Percentiles rank a stretch among this genome's conserved stretches.
These are phyloP conservation scores for Papilio machaon DNA, from an alignment of 1,140 invertebrate genomes.

Conservation along the genomic window DNA sequence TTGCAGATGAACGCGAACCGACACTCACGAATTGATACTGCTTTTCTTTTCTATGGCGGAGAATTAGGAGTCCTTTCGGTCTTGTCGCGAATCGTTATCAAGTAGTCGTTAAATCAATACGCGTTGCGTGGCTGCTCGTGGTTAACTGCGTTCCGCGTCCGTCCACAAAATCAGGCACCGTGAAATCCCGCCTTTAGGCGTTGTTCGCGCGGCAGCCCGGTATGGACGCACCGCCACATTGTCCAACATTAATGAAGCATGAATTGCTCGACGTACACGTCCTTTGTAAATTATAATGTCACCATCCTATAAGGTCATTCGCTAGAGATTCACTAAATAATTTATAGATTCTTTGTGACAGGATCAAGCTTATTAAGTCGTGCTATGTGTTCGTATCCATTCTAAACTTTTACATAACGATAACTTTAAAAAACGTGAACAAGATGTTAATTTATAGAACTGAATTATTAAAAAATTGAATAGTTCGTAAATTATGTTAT, in stretches of 20 bases:
- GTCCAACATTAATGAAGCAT: constrained; percentile 36
- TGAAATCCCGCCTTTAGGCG: constrained; percentile 26
- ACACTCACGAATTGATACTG: not conserved
- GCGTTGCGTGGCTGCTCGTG: not conserved
- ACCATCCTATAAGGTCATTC: constrained; percentile 32
- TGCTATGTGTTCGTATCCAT: not conserved
- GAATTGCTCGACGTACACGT: constrained; percentile 27
- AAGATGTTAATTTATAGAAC: no score
- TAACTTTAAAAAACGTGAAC: not conserved
- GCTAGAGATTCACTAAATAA: constrained; percentile 17
- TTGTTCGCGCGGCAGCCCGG: constrained; percentile 1
- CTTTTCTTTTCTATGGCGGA: not conserved
- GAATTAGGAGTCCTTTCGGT: not conserved
- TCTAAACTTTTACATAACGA: not conserved
- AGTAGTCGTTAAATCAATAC: no score
- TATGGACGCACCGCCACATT: constrained; percentile 23
- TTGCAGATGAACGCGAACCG: no score
- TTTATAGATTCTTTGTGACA: constrained; percentile 12
- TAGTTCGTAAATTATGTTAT: not conserved
- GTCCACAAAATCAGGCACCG: not conserved
- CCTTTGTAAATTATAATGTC: constrained; percentile 24
- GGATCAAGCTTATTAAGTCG: not conserved
- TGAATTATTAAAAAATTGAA: no score
- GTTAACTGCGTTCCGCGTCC: not conserved
- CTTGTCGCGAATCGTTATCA: no score